Percentiles rank a stretch among this genome's conserved stretches.
Evolutionary conservation across 2,797 vertebrate species (phyloP).

Genomic region (Enteromius radiatus): DNA sequence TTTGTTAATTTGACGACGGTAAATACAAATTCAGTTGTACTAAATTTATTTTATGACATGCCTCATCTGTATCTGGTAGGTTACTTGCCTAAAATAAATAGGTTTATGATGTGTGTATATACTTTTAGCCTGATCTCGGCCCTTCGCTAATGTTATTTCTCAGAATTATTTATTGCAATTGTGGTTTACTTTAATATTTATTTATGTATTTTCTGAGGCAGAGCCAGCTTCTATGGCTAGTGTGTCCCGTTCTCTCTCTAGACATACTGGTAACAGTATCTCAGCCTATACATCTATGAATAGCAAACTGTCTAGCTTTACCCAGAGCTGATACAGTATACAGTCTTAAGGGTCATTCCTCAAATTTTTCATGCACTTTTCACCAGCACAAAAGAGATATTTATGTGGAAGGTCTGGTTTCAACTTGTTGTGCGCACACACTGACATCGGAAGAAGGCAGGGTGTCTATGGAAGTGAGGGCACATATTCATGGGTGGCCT

Average conservation of each 20-base stretch:
- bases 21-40: no score
- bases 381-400: slow-evolving; percentile 33
- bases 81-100: no score
- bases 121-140: no score
- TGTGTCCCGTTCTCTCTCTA: not conserved
- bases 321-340: slow-evolving; percentile 10
- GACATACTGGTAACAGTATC: slow-evolving; percentile 51
- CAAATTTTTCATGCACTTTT: slow-evolving; percentile 15
- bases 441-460: not conserved
- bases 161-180: not conserved
- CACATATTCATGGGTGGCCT: slow-evolving; percentile 22
- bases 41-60: no score
- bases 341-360: slow-evolving; percentile 20
- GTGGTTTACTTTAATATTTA: not conserved
- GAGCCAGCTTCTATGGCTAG: not conserved
- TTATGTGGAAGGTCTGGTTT: slow-evolving; percentile 39
- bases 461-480: not conserved
- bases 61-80: no score
- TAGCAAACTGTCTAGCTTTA: not conserved
- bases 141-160: not conserved
- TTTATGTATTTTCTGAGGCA: not conserved
- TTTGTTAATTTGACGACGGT: no score
- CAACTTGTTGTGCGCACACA: not conserved
- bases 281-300: slow-evolving; percentile 24
- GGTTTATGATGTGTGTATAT: no score